Conservation (phyloP, 2,113 vertebrate genomes). For the Cavia aperea region DNA sequence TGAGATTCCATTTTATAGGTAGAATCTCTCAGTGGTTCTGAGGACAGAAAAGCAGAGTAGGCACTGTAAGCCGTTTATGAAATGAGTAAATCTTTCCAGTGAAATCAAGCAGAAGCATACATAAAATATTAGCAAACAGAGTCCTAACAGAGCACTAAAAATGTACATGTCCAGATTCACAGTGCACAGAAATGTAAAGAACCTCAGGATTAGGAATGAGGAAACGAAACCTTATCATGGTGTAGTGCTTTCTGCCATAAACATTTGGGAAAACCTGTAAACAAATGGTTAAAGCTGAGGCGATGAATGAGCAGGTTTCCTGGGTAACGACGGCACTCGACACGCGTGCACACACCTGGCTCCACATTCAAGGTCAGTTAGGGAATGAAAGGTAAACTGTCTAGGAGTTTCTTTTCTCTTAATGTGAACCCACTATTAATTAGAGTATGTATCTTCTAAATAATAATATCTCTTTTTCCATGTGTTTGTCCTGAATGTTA, state of each 20-base stretch:
- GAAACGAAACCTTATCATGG: background rate
- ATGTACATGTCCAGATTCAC: background rate
- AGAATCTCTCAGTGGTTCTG: background rate
- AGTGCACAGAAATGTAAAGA: background rate
- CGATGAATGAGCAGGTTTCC: background rate
- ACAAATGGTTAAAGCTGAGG: background rate
- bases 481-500: background rate
- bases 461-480: background rate
- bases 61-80: background rate
- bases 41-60: background rate
- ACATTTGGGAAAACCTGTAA: background rate
- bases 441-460: background rate
- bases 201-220: background rate
- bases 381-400: background rate
- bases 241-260: background rate
- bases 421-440: background rate
- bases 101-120: background rate
- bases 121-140: background rate
- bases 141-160: background rate
- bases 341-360: background rate
- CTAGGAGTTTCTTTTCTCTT: background rate
- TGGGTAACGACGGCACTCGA: background rate
- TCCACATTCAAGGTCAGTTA: background rate
- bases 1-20: background rate
- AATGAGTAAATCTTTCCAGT: background rate